Conservation (phyloP, 2,797 vertebrate species). For the Cryptoblepharus egeriae region DNA sequence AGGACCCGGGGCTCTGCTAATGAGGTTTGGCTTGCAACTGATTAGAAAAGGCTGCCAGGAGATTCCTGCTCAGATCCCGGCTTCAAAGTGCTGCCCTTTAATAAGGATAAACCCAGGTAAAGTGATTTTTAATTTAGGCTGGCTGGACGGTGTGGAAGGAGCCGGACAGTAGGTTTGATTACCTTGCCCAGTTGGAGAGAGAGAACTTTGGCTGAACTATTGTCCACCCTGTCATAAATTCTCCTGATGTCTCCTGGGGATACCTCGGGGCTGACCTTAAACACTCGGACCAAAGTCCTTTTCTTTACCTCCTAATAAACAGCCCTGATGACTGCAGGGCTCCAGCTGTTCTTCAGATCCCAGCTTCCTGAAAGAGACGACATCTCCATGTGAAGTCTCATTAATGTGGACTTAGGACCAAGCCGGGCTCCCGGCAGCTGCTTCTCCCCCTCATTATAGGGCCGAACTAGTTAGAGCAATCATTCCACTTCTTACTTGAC, state of each 20-base stretch:
- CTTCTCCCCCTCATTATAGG: conserved; percentile 54
- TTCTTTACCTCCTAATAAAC: conserved; percentile 72
- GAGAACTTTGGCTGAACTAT: conserved; percentile 40
- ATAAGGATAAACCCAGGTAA: conserved; percentile 25
- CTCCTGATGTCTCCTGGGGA: conserved; percentile 50
- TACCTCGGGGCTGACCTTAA: conserved; percentile 65
- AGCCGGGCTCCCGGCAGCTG: conserved; percentile 34
- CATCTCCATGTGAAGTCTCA: conserved; percentile 66
- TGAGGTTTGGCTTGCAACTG: background rate
- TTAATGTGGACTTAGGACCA: conserved; percentile 62
- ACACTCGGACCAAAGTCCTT: conserved; percentile 56
- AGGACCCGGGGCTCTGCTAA: background rate
- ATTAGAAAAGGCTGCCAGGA: conserved; percentile 2
- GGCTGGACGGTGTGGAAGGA: background rate
- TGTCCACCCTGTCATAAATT: conserved; percentile 63
- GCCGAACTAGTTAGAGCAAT: conserved; percentile 62
- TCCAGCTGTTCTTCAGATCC: conserved; percentile 55
- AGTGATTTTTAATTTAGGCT: background rate
- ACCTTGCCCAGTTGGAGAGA: conserved; percentile 1
- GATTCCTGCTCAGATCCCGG: background rate
- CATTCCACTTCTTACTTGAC: conserved; percentile 54
- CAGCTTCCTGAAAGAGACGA: conserved; percentile 32
- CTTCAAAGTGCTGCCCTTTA: conserved; percentile 1
- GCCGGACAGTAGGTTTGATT: background rate
- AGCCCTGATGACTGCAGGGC: conserved; percentile 43